Evolutionary conservation across 2,797 vertebrate genomes (phyloP), one percentile per base, ranked within the genome.

Genomic region (Limnodromus scolopaceus): DNA sequence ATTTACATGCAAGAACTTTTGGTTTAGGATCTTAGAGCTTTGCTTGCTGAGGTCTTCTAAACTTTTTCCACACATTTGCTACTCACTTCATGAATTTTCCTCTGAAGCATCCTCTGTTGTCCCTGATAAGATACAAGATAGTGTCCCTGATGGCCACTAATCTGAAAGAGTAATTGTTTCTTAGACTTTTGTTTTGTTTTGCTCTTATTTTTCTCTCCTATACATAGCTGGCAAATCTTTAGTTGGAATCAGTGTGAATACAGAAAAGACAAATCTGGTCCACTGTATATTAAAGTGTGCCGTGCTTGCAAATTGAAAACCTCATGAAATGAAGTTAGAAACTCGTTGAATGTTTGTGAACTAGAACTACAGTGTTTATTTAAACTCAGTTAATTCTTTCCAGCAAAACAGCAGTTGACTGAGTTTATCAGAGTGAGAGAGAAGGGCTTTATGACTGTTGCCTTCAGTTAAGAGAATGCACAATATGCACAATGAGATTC

Each of bases 381-480:
- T 51, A 66, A 92, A 85, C 30, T 72, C 54, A 49, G 18, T 48
- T 58, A 82, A 93, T 87, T 86, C 45, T 48, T 69, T 92, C 69
- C 78, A 83, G 53, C 38, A 82, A 71, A 68, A 45, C 22, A 79
- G 51, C 16, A 41, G 32, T 45, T 90, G 66, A 14, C 88, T 93
- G 63, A 48, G 51, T 93, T 96, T 92, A 74, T 43, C 17, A 7
- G 54, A 74, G 68, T 84, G 92, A 85, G 75, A 64, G 49, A 49
- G 69, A 88, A 95, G 46, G 45, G 53, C 25, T 96, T 96, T 95
- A 96, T 95, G 95, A 71, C 76, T 90, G 84, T 87, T 93, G 82
- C 87, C 92, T 97, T 84, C n/a, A 1, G 45, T 90, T 93, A 92
- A 93, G 64, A 80, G 77, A 90, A 88, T 46, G 63, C 58, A 92